Conservation (phyloP, 2,113 vertebrate species). For the Pionites leucogaster region DNA sequence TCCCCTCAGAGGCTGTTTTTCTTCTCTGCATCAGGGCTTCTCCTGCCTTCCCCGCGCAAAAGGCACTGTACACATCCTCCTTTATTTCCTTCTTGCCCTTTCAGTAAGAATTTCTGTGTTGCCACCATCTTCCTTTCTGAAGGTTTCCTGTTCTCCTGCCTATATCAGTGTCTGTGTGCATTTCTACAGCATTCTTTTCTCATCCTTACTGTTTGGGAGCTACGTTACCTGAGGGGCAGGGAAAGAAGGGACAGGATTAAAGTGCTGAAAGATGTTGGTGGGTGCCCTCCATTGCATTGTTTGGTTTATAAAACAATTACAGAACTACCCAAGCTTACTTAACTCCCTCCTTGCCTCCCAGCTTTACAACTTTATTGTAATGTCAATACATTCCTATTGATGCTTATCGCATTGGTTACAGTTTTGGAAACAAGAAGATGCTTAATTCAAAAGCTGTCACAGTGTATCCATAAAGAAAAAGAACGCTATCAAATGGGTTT, state of each 20-base stretch:
- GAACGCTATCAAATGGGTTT: accelerated
- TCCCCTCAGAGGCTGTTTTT: background rate
- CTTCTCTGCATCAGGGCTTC: background rate
- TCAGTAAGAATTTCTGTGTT: background rate
- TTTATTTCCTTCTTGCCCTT: background rate
- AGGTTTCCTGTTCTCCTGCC: background rate
- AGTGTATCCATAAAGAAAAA: background rate
- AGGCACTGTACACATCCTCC: background rate
- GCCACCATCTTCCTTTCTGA: background rate
- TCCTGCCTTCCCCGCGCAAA: background rate
- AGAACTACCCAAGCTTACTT: background rate
- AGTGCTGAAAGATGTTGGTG: background rate
- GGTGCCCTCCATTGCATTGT: accelerated
- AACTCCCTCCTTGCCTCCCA: accelerated
- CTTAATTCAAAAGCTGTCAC: background rate
- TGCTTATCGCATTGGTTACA: background rate
- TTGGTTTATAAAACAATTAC: background rate
- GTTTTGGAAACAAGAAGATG: background rate
- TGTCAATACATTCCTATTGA: background rate
- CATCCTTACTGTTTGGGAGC: background rate
- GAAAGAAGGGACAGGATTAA: background rate
- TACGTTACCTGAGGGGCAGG: background rate
- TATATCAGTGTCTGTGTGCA: background rate
- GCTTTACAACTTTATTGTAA: background rate
- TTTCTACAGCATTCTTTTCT: background rate